Conservation (phyloP, 2,113 vertebrate genomes). For the Marcusenius ussheri region DNA sequence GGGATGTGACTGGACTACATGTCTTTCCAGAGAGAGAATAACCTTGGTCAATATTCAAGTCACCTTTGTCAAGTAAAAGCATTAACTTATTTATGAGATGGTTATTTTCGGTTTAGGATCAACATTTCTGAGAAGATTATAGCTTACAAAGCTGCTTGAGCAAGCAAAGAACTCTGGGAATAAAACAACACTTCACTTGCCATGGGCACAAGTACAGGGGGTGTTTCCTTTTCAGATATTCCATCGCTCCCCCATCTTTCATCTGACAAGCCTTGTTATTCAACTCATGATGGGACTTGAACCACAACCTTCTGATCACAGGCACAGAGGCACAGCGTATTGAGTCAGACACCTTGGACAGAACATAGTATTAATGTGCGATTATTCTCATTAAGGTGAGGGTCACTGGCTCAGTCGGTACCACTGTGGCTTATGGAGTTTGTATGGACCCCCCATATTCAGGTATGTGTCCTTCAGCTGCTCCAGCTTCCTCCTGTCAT, state of each 20-base stretch:
- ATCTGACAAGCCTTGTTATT: background rate
- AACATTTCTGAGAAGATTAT: background rate
- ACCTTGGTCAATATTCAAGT: background rate
- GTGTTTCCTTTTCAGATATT: background rate
- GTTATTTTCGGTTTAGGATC: background rate
- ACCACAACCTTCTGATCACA: background rate
- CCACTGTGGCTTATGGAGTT: background rate
- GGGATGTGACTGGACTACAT: background rate
- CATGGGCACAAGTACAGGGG: background rate
- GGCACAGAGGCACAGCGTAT: background rate
- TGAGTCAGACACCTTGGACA: background rate
- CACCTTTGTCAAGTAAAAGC: background rate
- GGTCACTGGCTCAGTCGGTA: background rate
- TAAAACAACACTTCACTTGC: background rate
- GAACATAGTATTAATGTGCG: background rate
- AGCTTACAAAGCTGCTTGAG: background rate
- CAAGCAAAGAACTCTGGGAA: background rate
- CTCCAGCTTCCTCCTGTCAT: background rate
- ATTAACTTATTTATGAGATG: background rate
- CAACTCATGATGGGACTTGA: background rate
- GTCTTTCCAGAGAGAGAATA: background rate
- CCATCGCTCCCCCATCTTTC: background rate
- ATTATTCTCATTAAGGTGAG: background rate
- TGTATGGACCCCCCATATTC: background rate
- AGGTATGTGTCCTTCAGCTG: background rate